Conservation (phyloP, 2,113 vertebrate genomes). For the Syrrhaptes paradoxus region DNA sequence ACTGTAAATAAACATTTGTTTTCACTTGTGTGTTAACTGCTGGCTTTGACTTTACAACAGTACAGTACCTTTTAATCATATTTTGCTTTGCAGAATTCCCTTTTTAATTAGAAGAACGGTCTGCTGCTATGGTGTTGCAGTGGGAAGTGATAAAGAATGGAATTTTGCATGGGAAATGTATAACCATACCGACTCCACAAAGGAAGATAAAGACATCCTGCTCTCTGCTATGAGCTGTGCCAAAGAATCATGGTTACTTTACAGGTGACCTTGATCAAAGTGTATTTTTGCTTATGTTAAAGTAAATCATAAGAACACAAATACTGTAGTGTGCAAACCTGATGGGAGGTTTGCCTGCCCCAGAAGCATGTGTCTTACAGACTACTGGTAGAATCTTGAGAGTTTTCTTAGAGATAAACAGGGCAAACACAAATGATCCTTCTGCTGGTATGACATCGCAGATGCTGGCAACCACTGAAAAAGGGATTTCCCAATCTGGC, state of each 20-base stretch:
- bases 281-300: not conserved
- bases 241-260: conserved; percentile 77
- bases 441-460: not conserved
- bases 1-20: not conserved
- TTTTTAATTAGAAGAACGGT: conserved; percentile 56
- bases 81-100: conserved; percentile 76
- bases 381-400: not conserved
- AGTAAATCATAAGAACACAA: not conserved
- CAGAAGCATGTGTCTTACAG: not conserved
- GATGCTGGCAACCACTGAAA: not conserved
- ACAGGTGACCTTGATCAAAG: conserved; percentile 70
- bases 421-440: not conserved
- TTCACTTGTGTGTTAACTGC: not conserved
- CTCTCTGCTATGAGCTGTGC: conserved; percentile 74
- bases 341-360: not conserved
- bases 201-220: not conserved
- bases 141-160: conserved; percentile 79
- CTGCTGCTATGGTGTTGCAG: conserved; percentile 75
- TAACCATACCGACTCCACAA: not conserved
- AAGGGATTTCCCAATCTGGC: not conserved
- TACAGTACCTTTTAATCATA: not conserved
- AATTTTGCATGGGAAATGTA: conserved; percentile 75
- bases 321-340: not conserved
- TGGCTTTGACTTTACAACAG: not conserved
- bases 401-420: not conserved